phyloP scores from a whole-genome alignment of 2,797 vertebrate species.

The Australoheros facetus region DNA sequence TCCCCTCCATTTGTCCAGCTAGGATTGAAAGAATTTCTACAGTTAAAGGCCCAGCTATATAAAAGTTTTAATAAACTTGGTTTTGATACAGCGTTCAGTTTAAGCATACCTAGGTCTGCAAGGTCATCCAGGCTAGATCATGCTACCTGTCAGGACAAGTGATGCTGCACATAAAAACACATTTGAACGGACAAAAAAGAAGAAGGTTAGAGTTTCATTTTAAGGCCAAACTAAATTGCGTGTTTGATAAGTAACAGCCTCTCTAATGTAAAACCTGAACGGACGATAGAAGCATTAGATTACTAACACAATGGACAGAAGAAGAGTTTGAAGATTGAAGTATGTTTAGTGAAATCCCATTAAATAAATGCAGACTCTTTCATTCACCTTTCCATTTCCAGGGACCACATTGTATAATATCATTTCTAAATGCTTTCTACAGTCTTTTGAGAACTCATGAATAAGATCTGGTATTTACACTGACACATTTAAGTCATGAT shows the following conservation, averaged over 20 bases:
- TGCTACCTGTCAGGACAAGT: not conserved
- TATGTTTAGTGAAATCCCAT: not conserved
- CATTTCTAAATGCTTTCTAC: not conserved
- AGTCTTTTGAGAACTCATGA: not conserved
- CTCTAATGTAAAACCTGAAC: not conserved
- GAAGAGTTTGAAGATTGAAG: not conserved
- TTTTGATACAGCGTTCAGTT: not conserved
- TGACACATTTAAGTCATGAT: not conserved
- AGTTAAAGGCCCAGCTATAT: not conserved
- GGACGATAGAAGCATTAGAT: not conserved
- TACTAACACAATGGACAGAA: not conserved
- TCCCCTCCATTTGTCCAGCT: not conserved
- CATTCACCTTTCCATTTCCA: not conserved
- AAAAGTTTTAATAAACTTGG: not conserved
- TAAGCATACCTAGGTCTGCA: not conserved
- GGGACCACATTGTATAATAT: not conserved
- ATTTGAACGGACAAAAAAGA: not conserved
- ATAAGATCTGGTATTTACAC: not conserved
- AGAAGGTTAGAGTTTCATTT: not conserved
- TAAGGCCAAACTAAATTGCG: not conserved
- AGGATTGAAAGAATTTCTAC: not conserved
- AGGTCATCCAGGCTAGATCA: not conserved
- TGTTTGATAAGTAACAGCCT: not conserved
- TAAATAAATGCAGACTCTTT: not conserved
- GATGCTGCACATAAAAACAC: not conserved